Percentiles rank a stretch among this genome's conserved stretches.
Evolutionary conservation across 2,113 vertebrate species (phyloP).

Genomic region (Aptenodytes patagonicus): DNA sequence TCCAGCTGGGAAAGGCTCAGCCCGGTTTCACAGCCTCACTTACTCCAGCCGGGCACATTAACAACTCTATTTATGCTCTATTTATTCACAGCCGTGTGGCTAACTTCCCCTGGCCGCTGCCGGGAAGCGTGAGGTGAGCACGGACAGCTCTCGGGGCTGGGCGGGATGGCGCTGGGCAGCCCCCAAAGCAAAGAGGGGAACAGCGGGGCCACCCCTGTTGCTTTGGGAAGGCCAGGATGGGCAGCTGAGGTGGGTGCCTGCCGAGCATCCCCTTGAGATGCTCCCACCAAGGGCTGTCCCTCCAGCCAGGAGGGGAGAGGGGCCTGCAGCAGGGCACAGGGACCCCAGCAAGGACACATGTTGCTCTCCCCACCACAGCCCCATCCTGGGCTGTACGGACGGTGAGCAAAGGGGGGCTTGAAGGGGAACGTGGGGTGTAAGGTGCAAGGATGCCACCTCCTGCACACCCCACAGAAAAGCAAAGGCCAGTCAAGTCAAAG

Average conservation of each 20-base stretch:
- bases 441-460: background rate
- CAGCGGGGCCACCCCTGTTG: accelerated
- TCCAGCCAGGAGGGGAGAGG: background rate
- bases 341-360: background rate
- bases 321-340: background rate
- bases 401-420: background rate
- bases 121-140: accelerated
- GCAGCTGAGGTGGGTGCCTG: background rate
- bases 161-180: background rate
- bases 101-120: background rate
- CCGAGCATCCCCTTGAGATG: background rate
- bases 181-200: background rate
- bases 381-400: background rate
- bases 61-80: constrained; percentile 35
- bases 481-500: background rate
- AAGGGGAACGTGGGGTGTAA: background rate
- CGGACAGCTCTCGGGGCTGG: background rate
- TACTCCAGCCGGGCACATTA: background rate
- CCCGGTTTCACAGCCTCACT: background rate
- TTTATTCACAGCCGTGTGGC: background rate
- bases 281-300: background rate
- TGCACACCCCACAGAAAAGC: background rate
- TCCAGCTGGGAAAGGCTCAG: background rate
- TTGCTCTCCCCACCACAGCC: background rate
- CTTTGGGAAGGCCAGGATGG: background rate